Evolutionary conservation across 2,113 vertebrate genomes (phyloP), one percentile per base, ranked within the genome.

Genomic region (Syngnathus floridae): DNA sequence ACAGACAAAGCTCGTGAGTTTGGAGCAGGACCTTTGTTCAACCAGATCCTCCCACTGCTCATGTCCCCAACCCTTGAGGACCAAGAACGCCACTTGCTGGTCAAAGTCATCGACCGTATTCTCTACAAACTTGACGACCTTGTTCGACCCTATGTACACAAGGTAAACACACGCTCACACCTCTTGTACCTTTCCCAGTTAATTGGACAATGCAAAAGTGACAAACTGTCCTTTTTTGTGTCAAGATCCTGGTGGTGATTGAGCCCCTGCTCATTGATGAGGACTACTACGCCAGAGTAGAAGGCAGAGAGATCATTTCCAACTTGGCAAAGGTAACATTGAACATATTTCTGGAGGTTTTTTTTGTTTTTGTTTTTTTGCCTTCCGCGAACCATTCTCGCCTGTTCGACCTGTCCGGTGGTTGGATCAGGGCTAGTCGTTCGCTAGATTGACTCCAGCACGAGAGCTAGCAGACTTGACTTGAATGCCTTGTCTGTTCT

Each of bases 21-120:
- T 26, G 97, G 97, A 77, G 97, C 97, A 1, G 97, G 97, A 0
- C 97, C 97, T 0, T 75, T 99, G 43, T 99, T 99, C 83, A 99
- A 99, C 84, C 97, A 99, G 88, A 99, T 99, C 75, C 90, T 99
- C 67, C 97, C 97, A 1, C 76, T 99, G 14, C 90, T 99, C 70
- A 99, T 99, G 97, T 99, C 97, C 1, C 97, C 96, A 64, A 99
- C 97, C 0, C 92, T 99, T 55, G 97, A 99, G 86, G 97, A 99
- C 88, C 97, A 99, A 77, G 97, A 99, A 71, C 94, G 97, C 61
- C 97, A 99, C 77, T 91, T 99, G 69, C 92, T 99, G 81, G 97
- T 99, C 13, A 99, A 99, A 91, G 97, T 99, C 80, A 99, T 99
- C 0, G 96, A 99, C 81, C 93, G 96, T 79, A 99, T 99, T 78